phyloP scores from a whole-genome alignment of 2,797 vertebrate genomes.

The Syndactyla subalaris region DNA sequence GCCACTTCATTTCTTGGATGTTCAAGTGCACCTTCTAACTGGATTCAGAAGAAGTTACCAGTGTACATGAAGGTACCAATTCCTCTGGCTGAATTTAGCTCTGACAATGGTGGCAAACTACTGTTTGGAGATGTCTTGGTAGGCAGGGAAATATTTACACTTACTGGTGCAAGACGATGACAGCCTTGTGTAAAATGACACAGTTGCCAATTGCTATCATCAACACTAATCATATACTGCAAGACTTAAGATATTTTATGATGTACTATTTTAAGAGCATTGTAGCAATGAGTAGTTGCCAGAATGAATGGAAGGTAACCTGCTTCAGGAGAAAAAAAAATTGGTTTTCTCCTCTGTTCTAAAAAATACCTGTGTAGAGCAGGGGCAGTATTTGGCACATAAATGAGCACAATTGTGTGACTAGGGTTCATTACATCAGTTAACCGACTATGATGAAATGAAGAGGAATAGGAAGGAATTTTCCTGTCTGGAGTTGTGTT shows the following conservation, averaged over 20 bases:
- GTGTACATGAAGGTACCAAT: background rate
- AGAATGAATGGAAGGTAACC: background rate
- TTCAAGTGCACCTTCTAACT: background rate
- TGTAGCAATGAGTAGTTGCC: background rate
- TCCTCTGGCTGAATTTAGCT: background rate
- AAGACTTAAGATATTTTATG: background rate
- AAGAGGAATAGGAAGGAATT: background rate
- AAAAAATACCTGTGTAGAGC: background rate
- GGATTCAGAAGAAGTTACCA: background rate
- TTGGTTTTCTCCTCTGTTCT: background rate
- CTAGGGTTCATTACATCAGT: background rate
- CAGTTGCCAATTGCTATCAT: background rate
- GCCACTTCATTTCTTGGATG: background rate
- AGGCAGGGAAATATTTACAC: background rate
- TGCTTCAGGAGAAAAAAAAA: background rate
- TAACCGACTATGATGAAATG: background rate
- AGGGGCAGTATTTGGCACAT: background rate
- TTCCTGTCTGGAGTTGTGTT: background rate
- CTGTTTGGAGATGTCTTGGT: background rate
- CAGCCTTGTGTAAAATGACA: background rate
- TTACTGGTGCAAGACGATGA: background rate
- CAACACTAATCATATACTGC: background rate
- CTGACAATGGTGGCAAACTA: background rate
- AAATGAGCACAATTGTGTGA: background rate
- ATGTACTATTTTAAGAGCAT: background rate